Evolutionary conservation across 2,797 vertebrate species (phyloP).

Genomic region (Melanotaenia maccullochi): DNA sequence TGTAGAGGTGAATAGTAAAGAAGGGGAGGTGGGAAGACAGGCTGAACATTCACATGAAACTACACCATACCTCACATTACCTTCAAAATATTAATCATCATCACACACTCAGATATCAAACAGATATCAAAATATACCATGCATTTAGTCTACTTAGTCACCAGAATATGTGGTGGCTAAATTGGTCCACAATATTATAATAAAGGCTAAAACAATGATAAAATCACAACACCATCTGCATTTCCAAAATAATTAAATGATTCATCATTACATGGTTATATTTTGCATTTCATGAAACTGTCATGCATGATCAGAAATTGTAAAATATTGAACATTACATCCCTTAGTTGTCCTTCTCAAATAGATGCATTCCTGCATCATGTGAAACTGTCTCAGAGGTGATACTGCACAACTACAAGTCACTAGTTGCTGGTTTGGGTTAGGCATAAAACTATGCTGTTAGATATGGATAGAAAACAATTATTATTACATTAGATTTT

Average conservation of each 20-base stretch:
- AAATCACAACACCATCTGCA: not conserved
- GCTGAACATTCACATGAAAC: constrained; percentile 34
- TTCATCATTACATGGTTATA: too few relatives aligned
- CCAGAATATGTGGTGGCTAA: not conserved
- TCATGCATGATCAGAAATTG: not conserved
- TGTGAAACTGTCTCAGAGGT: not conserved
- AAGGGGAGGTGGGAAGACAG: constrained; percentile 11
- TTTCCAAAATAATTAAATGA: not conserved
- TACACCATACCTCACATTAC: constrained; percentile 26
- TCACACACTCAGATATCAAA: constrained; percentile 4
- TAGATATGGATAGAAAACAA: too few relatives aligned
- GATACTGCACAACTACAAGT: not conserved
- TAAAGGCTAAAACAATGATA: not conserved
- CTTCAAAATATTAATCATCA: constrained; percentile 7
- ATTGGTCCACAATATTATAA: not conserved
- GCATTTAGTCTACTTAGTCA: not conserved
- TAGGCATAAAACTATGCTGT: too few relatives aligned
- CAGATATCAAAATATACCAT: constrained; percentile 7
- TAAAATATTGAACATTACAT: not conserved
- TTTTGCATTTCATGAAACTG: not conserved
- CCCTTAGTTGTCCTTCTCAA: not conserved
- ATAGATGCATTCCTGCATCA: not conserved
- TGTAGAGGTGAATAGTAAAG: constrained; percentile 9
- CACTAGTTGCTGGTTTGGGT: too few relatives aligned
- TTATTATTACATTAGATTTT: not conserved